Percentiles rank a stretch among this genome's conserved stretches.
phyloP scores from a whole-genome alignment of 2,113 vertebrate genomes.

The Sander vitreus region DNA sequence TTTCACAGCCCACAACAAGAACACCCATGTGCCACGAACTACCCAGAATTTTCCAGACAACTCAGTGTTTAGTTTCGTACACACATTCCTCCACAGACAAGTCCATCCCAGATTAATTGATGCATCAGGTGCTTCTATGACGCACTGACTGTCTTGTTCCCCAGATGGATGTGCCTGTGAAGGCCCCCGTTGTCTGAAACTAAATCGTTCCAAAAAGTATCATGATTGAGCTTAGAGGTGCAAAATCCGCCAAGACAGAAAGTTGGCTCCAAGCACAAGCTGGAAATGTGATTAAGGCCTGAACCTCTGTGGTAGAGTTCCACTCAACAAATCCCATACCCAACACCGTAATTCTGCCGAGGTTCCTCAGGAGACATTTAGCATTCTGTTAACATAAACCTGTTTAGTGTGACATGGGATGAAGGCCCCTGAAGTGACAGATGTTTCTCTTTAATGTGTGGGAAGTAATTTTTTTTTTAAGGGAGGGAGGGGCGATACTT shows the following conservation, averaged over 20 bases:
- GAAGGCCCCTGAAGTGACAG: conserved; percentile 76
- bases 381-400: conserved; percentile 81
- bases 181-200: conserved; percentile 33
- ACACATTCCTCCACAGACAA: conserved; percentile 19
- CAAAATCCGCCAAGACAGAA: conserved; percentile 64
- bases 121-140: conserved; percentile 33
- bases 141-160: conserved; percentile 23
- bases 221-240: conserved; percentile 49
- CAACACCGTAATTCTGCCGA: conserved; percentile 44
- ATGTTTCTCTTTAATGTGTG: conserved; percentile 76
- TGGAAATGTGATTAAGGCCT: conserved; percentile 76
- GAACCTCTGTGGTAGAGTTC: conserved; percentile 62
- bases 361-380: conserved; percentile 72
- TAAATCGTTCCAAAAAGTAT: conserved; percentile 56
- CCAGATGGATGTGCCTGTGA: conserved; percentile 35
- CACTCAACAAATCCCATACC: conserved; percentile 59
- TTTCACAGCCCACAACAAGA: conserved; percentile 26
- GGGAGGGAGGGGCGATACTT: conserved; percentile 13
- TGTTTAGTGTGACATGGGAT: conserved; percentile 75
- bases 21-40: neutral
- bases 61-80: neutral
- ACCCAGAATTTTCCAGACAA: conserved; percentile 26
- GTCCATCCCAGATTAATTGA: conserved; percentile 10
- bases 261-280: conserved; percentile 65
- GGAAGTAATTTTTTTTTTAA: conserved; percentile 34